phyloP scores from a whole-genome alignment of 2,113 vertebrate genomes.

The Daubentonia madagascariensis region DNA sequence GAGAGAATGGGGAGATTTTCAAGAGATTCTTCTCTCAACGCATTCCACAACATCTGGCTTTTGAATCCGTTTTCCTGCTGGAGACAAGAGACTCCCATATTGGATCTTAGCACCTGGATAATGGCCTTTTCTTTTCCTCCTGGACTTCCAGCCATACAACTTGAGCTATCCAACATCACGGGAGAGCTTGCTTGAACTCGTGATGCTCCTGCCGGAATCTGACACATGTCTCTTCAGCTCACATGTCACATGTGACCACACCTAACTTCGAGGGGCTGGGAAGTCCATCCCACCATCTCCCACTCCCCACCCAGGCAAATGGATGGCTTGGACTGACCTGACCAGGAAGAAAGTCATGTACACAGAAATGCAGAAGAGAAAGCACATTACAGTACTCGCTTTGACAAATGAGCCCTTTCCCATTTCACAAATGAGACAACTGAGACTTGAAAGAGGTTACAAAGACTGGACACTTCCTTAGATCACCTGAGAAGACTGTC shows the following conservation, averaged over 20 bases:
- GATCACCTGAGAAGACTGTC: fast-evolving
- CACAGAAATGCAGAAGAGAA: neutral
- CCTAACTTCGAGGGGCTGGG: neutral
- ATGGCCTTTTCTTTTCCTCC: neutral
- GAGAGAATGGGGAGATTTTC: neutral
- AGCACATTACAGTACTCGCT: neutral
- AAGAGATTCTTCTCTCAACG: neutral
- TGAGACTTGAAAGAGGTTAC: neutral
- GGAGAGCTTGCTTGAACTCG: neutral
- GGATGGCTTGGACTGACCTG: neutral
- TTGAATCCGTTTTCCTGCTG: neutral
- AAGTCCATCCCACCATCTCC: neutral
- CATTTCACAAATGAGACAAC: neutral
- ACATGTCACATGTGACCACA: neutral
- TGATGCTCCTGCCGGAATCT: neutral
- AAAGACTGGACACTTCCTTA: neutral
- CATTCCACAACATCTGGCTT: neutral
- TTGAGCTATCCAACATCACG: neutral
- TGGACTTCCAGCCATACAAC: neutral
- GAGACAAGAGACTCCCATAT: neutral
- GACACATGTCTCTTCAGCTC: fast-evolving
- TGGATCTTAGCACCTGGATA: neutral
- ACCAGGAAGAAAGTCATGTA: neutral
- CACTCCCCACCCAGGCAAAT: neutral
- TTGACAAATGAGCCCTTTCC: neutral